Base-by-base conservation (phyloP, 2,888 invertebrate genomes). In the Penaeus monodon region DNA sequence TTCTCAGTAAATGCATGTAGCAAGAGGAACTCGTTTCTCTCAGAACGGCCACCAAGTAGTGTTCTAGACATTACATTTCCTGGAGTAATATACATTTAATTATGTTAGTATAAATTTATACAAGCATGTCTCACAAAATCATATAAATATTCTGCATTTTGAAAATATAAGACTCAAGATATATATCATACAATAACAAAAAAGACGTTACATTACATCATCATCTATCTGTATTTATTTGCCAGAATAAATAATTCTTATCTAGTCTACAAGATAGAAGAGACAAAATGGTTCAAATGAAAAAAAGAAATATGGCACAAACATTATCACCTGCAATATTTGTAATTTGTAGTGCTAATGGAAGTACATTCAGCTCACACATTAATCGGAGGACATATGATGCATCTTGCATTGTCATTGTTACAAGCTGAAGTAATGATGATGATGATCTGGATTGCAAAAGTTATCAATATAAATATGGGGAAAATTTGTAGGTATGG, bases 1-100 rank as follows among this genome's bases (percentile, higher is more conserved):
- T 96, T 96, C 91, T 97, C 96, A 78, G 95, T 94, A 92, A 99
- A 99, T 0, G 99, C 99, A 92, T 99, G 99, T 12, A 99, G 94
- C 88, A 99, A 93, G 44, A 99, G 93, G 92, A 95, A 99, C 92
- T 99, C 99, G 92, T 99, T 99, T 91, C 99, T 94, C 92, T 99
- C 99, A 0, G 99, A 97, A 84, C 99, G 94, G 8, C 99, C 99
- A 24, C 98, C 98, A 92, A 94, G 92, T 86, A 99, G 93, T 0
- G 99, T 99, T 85, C 97, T 94, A 0, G 98, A 97, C 95, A 99
- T 95, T 4, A 96, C 93, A 92, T 97, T 97, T 29, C 94, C 94
- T 93, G 86, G 22, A 80, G 86, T n/a, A 80, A 68, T 79, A 81
- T n/a, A 68, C n/a, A 81, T 87, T 80, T 44, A 64, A 78, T 44